Base-by-base conservation (phyloP, 2,797 vertebrate species). In the Acanthiza pusilla region DNA sequence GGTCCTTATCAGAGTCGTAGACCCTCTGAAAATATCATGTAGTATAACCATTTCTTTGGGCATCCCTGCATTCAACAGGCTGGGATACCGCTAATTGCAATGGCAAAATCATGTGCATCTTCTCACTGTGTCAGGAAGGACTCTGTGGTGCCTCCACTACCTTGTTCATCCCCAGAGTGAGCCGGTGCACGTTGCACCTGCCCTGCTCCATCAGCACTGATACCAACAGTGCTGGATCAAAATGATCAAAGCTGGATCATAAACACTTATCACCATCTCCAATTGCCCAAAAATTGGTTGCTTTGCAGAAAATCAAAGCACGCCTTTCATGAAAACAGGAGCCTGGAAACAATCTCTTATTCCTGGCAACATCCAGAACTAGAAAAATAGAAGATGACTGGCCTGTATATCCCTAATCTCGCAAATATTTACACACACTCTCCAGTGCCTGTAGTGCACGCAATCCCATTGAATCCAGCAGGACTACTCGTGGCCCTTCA, bases 401-500 rank as follows among this genome's bases (percentile, higher is more conserved):
- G 61, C 16, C 58, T 13, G 40, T 51, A 13, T 43, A 30, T 70
- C 87, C 54, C 45, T 40, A 65, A 89, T 65, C 74, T 63, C 75
- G 29, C 67, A 85, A 47, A 47, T 40, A 85, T 53, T 87, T 53
- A 74, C 65, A 54, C 20, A 5, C 14, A 3, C 29, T 50, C 45
- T 63, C 40, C 42, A 57, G 63, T 0, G 17, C 2, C 6, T 11
- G 55, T 9, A 5, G 51, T 3, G 13, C 7, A 3, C 2, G 7
- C 25, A 16, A 18, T 21, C 34, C 71, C 71, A 1, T 2, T 13
- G 32, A 79, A 42, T 4, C 38, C 74, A 29, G 5, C 4, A 4
- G 53, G 47, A 22, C 54, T 9, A 0, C 16, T 54, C 10, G 4
- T 0, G 5, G 34, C 1, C 2, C 10, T 17, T 15, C 7, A 0